Conservation (phyloP, 2,797 vertebrate genomes). For the Ataeniobius toweri region DNA sequence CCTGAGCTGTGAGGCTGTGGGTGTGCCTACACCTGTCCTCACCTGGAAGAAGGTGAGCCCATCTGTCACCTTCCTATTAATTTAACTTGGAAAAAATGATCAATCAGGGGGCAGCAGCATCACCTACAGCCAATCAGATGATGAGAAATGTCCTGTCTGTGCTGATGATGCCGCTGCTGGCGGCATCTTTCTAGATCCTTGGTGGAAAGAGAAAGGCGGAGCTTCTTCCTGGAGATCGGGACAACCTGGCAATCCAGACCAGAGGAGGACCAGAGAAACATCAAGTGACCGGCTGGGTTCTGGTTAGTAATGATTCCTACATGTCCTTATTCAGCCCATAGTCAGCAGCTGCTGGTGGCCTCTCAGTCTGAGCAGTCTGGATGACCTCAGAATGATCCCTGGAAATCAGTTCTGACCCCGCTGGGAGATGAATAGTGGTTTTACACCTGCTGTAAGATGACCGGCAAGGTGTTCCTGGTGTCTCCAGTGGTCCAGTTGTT, state of each 20-base stretch:
- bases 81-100: background rate
- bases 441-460: too few species aligned
- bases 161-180: background rate
- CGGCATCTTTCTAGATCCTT: constrained; percentile 52
- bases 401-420: background rate
- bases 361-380: too few species aligned
- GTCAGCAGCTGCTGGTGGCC: background rate
- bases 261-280: constrained; percentile 94
- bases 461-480: background rate
- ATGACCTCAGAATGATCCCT: background rate
- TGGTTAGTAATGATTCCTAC: constrained; percentile 78
- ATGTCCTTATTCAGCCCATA: background rate
- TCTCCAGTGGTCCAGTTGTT: background rate
- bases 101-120: background rate
- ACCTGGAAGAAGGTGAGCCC: constrained; percentile 90
- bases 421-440: too few species aligned
- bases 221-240: constrained; percentile 89
- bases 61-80: background rate
- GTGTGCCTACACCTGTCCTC: constrained; percentile 91
- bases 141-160: too few species aligned
- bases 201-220: constrained; percentile 81
- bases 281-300: constrained; percentile 94
- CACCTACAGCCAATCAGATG: background rate
- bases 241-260: constrained; percentile 92
- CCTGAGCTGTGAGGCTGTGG: constrained; percentile 92